These are phyloP conservation scores for Psilopogon haemacephalus DNA, from an alignment of 2,113 vertebrate genomes.

Conservation along the genomic window DNA sequence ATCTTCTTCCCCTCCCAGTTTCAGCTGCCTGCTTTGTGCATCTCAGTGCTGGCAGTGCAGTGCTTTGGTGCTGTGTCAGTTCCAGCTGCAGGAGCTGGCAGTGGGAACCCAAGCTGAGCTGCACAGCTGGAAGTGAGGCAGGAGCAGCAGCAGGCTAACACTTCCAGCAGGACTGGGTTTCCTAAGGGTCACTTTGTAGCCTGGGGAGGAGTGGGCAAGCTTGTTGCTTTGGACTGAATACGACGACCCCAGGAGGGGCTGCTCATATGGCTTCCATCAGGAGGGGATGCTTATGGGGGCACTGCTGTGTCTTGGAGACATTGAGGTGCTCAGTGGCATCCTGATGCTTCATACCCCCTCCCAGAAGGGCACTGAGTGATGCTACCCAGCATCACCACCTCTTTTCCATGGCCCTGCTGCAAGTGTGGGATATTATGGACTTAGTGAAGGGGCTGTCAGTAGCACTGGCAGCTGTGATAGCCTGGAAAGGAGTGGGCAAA, in stretches of 20 bases:
- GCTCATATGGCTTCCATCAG: too few species aligned
- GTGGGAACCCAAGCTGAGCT: background rate
- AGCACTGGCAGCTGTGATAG: background rate
- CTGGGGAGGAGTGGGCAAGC: background rate
- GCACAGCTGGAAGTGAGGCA: fast-evolving
- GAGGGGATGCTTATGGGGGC: background rate
- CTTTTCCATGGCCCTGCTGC: background rate
- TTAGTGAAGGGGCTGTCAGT: background rate
- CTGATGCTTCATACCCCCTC: fast-evolving
- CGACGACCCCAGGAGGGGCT: background rate
- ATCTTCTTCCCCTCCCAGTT: background rate
- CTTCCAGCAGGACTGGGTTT: background rate
- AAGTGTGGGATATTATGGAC: fast-evolving
- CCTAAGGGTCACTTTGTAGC: background rate
- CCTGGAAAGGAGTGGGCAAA: too few species aligned
- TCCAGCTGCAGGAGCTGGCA: background rate
- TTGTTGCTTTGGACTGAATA: background rate
- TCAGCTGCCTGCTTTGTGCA: background rate
- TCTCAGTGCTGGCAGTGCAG: background rate
- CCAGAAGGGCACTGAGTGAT: fast-evolving
- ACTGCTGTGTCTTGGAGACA: background rate
- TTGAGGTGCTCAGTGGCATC: background rate
- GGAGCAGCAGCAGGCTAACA: background rate
- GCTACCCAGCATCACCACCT: background rate
- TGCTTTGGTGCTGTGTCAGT: background rate